These are phyloP conservation scores for Papilio demoleus DNA, from an alignment of 2,888 invertebrate genomes.

Conservation along the genomic window DNA sequence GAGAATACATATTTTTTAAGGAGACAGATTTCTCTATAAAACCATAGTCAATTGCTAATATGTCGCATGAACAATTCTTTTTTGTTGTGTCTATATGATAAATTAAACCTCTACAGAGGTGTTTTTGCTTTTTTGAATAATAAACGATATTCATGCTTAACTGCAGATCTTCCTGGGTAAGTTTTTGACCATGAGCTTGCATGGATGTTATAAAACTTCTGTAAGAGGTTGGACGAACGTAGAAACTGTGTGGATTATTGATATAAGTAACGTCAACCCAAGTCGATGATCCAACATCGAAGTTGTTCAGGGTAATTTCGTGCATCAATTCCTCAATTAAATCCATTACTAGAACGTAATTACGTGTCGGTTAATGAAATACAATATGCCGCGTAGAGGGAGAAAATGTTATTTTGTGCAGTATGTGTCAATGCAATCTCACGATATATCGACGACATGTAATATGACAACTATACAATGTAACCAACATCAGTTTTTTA, in stretches of 20 bases:
- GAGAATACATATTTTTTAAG: slow-evolving; percentile 42
- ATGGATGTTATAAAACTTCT: slow-evolving; percentile 37
- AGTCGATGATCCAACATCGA: slow-evolving; percentile 30
- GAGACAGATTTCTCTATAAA: slow-evolving; percentile 48
- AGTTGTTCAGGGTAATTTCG: slow-evolving; percentile 27
- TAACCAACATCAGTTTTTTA: not conserved
- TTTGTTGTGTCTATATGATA: slow-evolving; percentile 36
- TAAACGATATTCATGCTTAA: slow-evolving; percentile 27
- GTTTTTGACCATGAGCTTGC: slow-evolving; percentile 16
- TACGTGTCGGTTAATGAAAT: not conserved
- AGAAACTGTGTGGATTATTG: slow-evolving; percentile 46
- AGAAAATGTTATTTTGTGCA: not conserved
- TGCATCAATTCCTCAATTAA: slow-evolving; percentile 19
- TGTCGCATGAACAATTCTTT: slow-evolving; percentile 43
- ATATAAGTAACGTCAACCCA: slow-evolving; percentile 46
- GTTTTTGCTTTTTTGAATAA: slow-evolving; percentile 30
- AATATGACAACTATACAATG: not conserved
- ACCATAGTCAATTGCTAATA: slow-evolving; percentile 54
- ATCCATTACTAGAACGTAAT: slow-evolving; percentile 13
- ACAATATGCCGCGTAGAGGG: not conserved
- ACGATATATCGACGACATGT: not conserved
- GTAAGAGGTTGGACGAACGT: slow-evolving; percentile 43
- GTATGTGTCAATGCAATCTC: not conserved
- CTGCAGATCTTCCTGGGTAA: not conserved
- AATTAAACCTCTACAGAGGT: slow-evolving; percentile 43